These are phyloP conservation scores for Axea sp. DNA, from an alignment of 2,888 invertebrate species.

Conservation along the genomic window DNA sequence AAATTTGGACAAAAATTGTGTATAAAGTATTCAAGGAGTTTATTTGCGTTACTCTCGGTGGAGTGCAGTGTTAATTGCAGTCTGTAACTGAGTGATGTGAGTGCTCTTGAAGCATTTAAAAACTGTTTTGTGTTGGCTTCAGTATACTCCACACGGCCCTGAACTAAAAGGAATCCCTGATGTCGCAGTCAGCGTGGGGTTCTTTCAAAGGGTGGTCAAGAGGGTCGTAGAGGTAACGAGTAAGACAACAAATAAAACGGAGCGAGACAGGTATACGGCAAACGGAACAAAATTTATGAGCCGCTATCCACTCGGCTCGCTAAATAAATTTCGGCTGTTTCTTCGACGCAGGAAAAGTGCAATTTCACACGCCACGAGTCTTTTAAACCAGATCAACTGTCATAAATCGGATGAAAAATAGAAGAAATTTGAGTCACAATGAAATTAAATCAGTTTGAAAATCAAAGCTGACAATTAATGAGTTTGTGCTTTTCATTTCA, in stretches of 20 bases:
- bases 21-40: constrained; percentile 52
- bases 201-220: constrained; percentile 66
- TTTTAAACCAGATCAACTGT: not conserved
- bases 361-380: constrained; percentile 23
- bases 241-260: constrained; percentile 39
- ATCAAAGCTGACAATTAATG: not conserved
- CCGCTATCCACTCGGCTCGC: constrained; percentile 28
- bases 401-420: too few relatives aligned
- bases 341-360: constrained; percentile 35
- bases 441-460: too few relatives aligned
- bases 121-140: constrained; percentile 63
- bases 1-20: constrained; percentile 43
- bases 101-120: constrained; percentile 62
- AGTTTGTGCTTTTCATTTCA: not conserved
- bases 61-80: constrained; percentile 62
- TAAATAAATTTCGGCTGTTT: constrained; percentile 44
- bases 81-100: constrained; percentile 61
- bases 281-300: constrained; percentile 51
- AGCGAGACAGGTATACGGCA: constrained; percentile 46
- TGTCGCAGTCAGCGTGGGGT: constrained; percentile 51
- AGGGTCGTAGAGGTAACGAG: constrained; percentile 64
- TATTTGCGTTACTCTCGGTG: constrained; percentile 53
- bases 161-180: constrained; percentile 61
- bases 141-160: constrained; percentile 43
- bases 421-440: too few relatives aligned